Conservation (phyloP, 2,113 vertebrate species). For the Halcyon malimbica region DNA sequence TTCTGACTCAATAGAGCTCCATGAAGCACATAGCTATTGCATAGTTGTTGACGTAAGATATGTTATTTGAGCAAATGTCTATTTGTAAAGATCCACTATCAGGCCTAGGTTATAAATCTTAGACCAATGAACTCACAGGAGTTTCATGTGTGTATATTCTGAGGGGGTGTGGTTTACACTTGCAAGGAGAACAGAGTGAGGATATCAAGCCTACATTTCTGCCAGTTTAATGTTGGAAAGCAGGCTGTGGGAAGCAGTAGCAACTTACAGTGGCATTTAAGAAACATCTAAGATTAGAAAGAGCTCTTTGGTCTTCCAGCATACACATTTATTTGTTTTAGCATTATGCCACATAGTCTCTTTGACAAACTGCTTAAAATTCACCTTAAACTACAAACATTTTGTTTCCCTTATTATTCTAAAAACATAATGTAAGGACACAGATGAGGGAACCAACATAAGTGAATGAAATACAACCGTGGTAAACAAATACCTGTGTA, state of each 20-base stretch:
- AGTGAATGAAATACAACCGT: not conserved
- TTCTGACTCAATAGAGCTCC: not conserved
- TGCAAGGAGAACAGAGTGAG: not conserved
- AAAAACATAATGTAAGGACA: not conserved
- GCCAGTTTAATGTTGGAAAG: not conserved
- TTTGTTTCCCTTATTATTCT: not conserved
- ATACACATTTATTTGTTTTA: not conserved
- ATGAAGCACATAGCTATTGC: not conserved
- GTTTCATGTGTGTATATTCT: not conserved
- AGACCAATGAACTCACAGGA: not conserved
- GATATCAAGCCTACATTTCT: not conserved
- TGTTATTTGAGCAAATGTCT: not conserved
- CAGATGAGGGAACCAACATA: not conserved
- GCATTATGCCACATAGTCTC: not conserved
- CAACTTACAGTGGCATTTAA: not conserved
- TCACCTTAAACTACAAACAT: not conserved
- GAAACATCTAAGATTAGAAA: not conserved
- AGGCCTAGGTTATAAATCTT: not conserved
- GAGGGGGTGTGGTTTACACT: not conserved
- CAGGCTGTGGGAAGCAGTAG: not conserved
- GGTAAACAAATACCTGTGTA: not conserved
- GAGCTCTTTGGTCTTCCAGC: not conserved
- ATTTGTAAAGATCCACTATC: not conserved
- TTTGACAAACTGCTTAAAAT: not conserved
- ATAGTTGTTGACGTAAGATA: not conserved